Conservation (phyloP, 2,113 vertebrate genomes). For the Cyprinodon variegatus region DNA sequence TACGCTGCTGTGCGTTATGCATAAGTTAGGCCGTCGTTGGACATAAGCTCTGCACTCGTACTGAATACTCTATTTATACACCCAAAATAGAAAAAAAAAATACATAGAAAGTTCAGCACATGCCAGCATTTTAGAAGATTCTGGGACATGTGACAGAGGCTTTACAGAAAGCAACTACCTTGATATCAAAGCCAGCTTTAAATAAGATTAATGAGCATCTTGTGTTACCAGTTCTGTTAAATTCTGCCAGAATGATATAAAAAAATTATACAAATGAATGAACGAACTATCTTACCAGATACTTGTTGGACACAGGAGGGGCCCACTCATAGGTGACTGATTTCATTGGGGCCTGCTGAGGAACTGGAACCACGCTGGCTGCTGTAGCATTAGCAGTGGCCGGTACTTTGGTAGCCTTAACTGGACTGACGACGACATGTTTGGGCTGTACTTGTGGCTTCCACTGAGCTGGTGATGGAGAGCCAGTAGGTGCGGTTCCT, state of each 20-base stretch:
- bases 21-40: too few relatives aligned
- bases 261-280: too few relatives aligned
- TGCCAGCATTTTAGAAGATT: too few relatives aligned
- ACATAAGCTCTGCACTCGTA: too few relatives aligned
- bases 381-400: slow-evolving; percentile 22
- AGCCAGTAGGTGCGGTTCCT: neutral
- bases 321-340: slow-evolving; percentile 96
- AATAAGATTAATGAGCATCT: neutral
- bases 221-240: neutral
- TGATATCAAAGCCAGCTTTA: neutral
- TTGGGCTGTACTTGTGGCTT: neutral
- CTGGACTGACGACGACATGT: slow-evolving; percentile 14
- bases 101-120: too few relatives aligned
- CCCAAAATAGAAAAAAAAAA: too few relatives aligned
- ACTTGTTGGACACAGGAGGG: slow-evolving; percentile 92
- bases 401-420: slow-evolving; percentile 37
- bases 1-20: too few relatives aligned
- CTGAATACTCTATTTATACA: neutral
- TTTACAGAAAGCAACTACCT: too few relatives aligned
- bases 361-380: slow-evolving; percentile 74
- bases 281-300: slow-evolving; percentile 81
- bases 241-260: neutral
- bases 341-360: slow-evolving; percentile 85
- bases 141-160: too few relatives aligned
- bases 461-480: neutral